phyloP scores from a whole-genome alignment of 2,888 invertebrate genomes.

The Cerceris ruficornis region DNA sequence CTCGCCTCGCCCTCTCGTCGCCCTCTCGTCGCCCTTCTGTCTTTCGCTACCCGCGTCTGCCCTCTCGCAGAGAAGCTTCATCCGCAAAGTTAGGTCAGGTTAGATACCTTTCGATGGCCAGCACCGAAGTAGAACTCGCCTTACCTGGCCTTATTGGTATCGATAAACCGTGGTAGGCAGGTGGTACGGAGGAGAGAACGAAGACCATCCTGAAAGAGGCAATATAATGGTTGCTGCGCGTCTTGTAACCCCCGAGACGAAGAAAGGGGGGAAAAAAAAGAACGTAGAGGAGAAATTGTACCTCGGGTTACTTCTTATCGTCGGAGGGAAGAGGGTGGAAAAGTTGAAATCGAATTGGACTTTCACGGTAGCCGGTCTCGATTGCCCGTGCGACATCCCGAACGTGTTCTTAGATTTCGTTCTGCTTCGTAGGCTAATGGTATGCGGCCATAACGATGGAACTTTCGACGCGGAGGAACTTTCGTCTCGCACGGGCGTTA shows the following conservation, averaged over 20 bases:
- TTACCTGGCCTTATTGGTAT: conserved; percentile 70
- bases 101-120: conserved; percentile 50
- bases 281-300: conserved; percentile 36
- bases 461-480: too few species aligned
- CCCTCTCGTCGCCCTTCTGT: conserved; percentile 8
- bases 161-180: conserved; percentile 69
- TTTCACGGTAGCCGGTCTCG: conserved; percentile 28
- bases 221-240: conserved; percentile 60
- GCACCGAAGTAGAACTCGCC: conserved; percentile 57
- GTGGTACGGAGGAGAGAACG: conserved; percentile 21
- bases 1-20: neutral
- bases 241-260: conserved; percentile 7
- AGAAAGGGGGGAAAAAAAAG: conserved; percentile 7
- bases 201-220: conserved; percentile 34
- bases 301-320: conserved; percentile 44
- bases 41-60: conserved; percentile 13
- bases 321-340: conserved; percentile 23
- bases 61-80: conserved; percentile 25
- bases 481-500: too few species aligned
- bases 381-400: conserved; percentile 41
- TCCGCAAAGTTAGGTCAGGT: conserved; percentile 46
- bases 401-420: conserved; percentile 12
- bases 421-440: conserved; percentile 22
- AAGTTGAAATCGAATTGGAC: conserved; percentile 47
- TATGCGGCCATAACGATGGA: neutral